These are phyloP conservation scores for Strix uralensis DNA, from an alignment of 2,113 vertebrate species.

Conservation along the genomic window DNA sequence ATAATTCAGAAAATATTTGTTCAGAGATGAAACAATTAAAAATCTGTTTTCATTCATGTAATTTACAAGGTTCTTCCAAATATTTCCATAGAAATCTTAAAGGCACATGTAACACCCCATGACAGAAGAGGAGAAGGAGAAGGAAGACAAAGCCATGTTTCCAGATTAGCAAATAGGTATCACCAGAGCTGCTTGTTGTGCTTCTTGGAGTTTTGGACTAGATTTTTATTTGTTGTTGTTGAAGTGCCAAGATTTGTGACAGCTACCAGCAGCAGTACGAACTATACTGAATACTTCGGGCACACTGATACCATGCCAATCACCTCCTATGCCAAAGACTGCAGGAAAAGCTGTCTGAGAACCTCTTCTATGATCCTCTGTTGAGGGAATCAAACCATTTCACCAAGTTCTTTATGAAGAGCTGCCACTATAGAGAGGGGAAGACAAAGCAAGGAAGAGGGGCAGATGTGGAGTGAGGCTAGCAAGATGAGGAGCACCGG, in stretches of 20 bases:
- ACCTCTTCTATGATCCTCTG: not conserved
- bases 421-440: not conserved
- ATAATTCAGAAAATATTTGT: not conserved
- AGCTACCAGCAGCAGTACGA: not conserved
- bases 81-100: not conserved
- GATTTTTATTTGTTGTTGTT: not conserved
- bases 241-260: not conserved
- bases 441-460: not conserved
- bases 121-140: not conserved
- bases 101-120: not conserved
- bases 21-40: not conserved
- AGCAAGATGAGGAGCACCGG: not conserved
- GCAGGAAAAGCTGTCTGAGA: not conserved
- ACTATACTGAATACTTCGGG: not conserved
- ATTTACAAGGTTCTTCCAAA: not conserved
- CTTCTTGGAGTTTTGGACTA: not conserved
- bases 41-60: not conserved
- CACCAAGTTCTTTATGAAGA: not conserved
- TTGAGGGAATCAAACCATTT: not conserved
- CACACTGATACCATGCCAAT: fast-evolving
- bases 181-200: not conserved
- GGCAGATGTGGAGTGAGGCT: not conserved
- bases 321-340: not conserved
- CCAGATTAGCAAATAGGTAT: not conserved
- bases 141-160: not conserved